phyloP scores from a whole-genome alignment of 1,140 invertebrate species.

The Caligus rogercresseyi region DNA sequence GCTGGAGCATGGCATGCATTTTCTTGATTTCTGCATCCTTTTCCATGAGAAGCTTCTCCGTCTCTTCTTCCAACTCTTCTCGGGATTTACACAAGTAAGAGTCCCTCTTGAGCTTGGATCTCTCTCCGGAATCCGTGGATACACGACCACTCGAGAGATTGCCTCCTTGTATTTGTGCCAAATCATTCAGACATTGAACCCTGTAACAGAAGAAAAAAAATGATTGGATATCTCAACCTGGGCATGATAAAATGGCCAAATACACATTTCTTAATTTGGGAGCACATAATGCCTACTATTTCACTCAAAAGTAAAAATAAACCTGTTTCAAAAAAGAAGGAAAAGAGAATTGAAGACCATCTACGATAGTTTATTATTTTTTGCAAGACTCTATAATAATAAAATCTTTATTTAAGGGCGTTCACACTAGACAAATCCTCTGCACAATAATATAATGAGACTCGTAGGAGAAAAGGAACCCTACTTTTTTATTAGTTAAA shows the following conservation, averaged over 20 bases:
- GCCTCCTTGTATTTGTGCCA: conserved; percentile 7
- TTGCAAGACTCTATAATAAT: no score
- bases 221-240: conserved; percentile 23
- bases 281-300: no score
- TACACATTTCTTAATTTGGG: conserved; percentile 20
- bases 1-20: conserved; percentile 59
- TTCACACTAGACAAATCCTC: no score
- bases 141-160: neutral
- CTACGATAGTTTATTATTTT: no score
- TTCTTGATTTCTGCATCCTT: conserved; percentile 19
- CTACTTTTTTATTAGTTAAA: no score
- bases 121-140: neutral
- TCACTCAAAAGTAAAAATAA: no score
- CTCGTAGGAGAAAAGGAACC: no score
- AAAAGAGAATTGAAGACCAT: no score
- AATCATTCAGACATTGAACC: conserved; percentile 10
- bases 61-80: conserved; percentile 12
- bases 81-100: neutral
- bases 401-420: no score
- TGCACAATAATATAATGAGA: no score
- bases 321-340: no score
- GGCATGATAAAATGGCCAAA: neutral
- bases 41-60: conserved; percentile 6
- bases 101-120: neutral
- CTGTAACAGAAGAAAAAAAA: no score